Base-by-base conservation (phyloP, 1,140 invertebrate genomes). In the Nebria ingens region DNA sequence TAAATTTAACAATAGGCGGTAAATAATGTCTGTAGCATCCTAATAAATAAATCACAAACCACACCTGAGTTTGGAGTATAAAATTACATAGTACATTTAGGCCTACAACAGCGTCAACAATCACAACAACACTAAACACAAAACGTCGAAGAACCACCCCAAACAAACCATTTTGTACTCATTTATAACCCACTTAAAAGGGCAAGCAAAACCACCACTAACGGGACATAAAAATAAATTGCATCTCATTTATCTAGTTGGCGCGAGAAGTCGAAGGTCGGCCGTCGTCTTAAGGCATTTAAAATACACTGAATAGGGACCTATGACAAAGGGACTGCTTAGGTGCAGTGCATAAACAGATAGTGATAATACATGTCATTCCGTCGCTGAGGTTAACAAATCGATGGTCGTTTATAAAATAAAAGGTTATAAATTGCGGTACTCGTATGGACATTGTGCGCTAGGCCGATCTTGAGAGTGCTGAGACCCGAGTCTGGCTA, bases 401-500 rank as follows among this genome's bases (percentile, higher is more conserved):
- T 64, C 52, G 59, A 55, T 57, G 57, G 59, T 59, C 61, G 56
- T 64, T 64, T 59, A 60, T 58, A 56, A 61, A n/a, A 62, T 64
- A 64, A 64, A 64, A 62, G 62, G 61, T 61, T 55, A 64, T 64
- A 64, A 61, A 64, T 64, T 62, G 62, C 45, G 53, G 59, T 61
- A 60, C 62, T 64, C 58, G 57, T n/a, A n/a, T 58, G 25, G 25
- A 29, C 25, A 29, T 29, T 29, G 25, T 29, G 25, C 25, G 25
- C 25, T 29, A 4, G 13, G 13, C n/a, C n/a, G n/a, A n/a, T n/a
- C n/a, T n/a, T n/a, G n/a, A n/a, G n/a, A n/a, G n/a, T n/a, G n/a
- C n/a, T n/a, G 25, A 29, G 25, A 29, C 4, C 25, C 25, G 25
- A 13, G n/a, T n/a, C n/a, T n/a, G n/a, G n/a, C n/a, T n/a, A n/a